phyloP scores from a whole-genome alignment of 2,797 vertebrate species.

The Enteromius thamalakanensis region DNA sequence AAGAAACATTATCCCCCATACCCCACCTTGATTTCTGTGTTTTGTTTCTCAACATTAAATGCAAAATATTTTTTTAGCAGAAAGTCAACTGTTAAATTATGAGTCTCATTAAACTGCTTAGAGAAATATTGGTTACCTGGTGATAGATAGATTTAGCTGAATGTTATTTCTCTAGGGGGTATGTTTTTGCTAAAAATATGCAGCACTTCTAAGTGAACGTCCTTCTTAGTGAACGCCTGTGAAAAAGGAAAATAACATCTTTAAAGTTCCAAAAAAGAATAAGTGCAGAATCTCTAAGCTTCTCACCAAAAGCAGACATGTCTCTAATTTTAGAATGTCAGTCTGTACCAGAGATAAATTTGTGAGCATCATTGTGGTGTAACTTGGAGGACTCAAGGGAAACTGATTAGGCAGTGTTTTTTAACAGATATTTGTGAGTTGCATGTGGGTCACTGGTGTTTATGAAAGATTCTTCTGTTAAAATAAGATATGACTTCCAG shows the following conservation, averaged over 20 bases:
- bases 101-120: background rate
- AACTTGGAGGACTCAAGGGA: constrained; percentile 59
- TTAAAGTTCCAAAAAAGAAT: constrained; percentile 54
- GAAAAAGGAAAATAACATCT: background rate
- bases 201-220: background rate
- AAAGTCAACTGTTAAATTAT: background rate
- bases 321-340: constrained; percentile 67
- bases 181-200: constrained; percentile 9
- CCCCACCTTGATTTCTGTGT: background rate
- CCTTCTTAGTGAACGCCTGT: background rate
- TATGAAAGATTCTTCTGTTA: constrained; percentile 42
- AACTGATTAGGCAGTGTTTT: constrained; percentile 54
- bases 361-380: constrained; percentile 57
- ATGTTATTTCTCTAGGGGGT: background rate
- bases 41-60: background rate
- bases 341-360: constrained; percentile 58
- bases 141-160: background rate
- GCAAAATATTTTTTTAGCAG: background rate
- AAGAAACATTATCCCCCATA: too few relatives aligned
- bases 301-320: constrained; percentile 61
- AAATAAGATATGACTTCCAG: constrained; percentile 1
- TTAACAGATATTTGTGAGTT: constrained; percentile 53
- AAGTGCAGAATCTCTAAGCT: constrained; percentile 69
- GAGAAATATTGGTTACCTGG: background rate
- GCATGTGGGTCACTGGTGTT: constrained; percentile 39